These are phyloP conservation scores for Cherax quadricarinatus DNA, from an alignment of 1,140 invertebrate genomes.

Conservation along the genomic window DNA sequence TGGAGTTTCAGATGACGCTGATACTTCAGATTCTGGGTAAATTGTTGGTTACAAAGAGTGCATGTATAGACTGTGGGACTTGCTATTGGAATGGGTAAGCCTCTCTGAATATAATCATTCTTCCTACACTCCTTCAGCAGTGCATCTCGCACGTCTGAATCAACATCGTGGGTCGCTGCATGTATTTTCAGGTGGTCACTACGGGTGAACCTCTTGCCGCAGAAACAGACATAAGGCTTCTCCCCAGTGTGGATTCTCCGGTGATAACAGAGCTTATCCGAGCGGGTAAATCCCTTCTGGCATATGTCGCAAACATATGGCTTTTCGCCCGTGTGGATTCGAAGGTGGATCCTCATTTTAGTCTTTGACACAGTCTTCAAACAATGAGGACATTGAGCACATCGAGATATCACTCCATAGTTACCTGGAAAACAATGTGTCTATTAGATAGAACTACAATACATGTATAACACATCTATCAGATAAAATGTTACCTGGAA, in stretches of 20 bases:
- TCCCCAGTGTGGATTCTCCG: conserved; percentile 44
- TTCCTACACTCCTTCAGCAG: conserved; percentile 13
- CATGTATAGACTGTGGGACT: background rate
- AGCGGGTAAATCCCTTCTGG: conserved; percentile 25
- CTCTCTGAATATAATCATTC: background rate
- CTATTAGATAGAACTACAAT: background rate
- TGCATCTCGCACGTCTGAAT: background rate
- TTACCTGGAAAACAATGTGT: background rate
- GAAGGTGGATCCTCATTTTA: conserved; percentile 37
- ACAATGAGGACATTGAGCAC: conserved; percentile 14
- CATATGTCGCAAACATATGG: conserved; percentile 26
- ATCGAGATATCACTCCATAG: background rate
- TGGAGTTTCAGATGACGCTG: conserved; percentile 16
- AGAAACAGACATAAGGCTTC: conserved; percentile 38
- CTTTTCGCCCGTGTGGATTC: conserved; percentile 41
- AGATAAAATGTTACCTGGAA: background rate
- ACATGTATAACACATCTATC: background rate
- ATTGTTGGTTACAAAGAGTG: conserved; percentile 1
- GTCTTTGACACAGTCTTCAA: background rate
- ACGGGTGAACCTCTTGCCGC: conserved; percentile 32
- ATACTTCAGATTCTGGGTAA: conserved; percentile 33
- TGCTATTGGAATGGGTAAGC: background rate
- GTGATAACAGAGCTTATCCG: conserved; percentile 31
- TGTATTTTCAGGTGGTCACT: conserved; percentile 46
- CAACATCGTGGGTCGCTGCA: conserved; percentile 17